Percentiles rank a stretch among this genome's conserved stretches.
phyloP scores from a whole-genome alignment of 2,113 vertebrate species.

The Rhipidura dahli region DNA sequence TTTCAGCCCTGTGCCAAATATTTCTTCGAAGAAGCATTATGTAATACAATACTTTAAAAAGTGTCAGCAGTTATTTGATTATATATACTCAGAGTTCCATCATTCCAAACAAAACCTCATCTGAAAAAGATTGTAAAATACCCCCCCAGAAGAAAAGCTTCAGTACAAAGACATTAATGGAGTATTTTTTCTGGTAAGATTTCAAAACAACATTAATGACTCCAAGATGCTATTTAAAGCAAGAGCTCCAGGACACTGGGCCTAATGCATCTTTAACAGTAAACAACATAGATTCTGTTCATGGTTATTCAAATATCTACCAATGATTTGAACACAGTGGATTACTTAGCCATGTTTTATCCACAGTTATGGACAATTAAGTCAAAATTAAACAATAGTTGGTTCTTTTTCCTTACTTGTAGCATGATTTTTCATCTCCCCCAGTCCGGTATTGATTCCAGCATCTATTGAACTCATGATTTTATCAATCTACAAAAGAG shows the following conservation, averaged over 20 bases:
- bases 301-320: conserved; percentile 14
- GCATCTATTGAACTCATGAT: conserved; percentile 97
- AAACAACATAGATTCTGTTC: conserved; percentile 16
- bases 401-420: conserved; percentile 76
- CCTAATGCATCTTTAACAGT: not conserved
- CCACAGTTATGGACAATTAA: not conserved
- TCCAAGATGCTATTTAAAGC: conserved; percentile 13
- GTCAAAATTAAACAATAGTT: not conserved
- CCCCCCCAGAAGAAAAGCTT: not conserved
- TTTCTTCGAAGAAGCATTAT: not conserved
- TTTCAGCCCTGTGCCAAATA: not conserved
- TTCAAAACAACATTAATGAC: conserved; percentile 27
- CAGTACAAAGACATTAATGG: not conserved
- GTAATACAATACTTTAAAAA: not conserved
- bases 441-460: conserved; percentile 87
- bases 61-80: not conserved
- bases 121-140: not conserved
- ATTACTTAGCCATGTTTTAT: not conserved
- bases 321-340: not conserved
- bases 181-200: not conserved
- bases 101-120: not conserved
- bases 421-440: conserved; percentile 77
- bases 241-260: conserved; percentile 17
- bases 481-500: conserved; percentile 89
- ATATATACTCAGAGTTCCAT: not conserved